Percentiles rank a stretch among this genome's conserved stretches.
phyloP scores from a whole-genome alignment of 2,888 invertebrate species.

The Trissolcus brochymenae region DNA sequence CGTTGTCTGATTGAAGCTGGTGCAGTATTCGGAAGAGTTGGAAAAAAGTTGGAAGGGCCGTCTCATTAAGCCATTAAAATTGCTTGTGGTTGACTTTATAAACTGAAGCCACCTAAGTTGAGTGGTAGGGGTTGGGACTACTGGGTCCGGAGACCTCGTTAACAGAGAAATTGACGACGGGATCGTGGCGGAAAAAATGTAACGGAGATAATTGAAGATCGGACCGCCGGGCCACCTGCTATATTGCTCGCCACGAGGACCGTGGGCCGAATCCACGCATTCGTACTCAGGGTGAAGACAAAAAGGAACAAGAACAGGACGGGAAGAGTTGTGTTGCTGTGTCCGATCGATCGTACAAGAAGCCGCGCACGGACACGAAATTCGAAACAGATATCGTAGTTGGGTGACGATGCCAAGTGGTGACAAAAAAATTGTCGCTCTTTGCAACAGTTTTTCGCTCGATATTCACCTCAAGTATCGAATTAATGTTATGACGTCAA shows the following conservation, averaged over 20 bases:
- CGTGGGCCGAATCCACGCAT: slow-evolving; percentile 58
- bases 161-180: slow-evolving; percentile 50
- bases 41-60: slow-evolving; percentile 49
- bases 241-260: slow-evolving; percentile 17
- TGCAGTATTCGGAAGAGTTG: slow-evolving; percentile 42
- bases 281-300: slow-evolving; percentile 32
- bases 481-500: slow-evolving; percentile 20
- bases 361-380: slow-evolving; percentile 55
- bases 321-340: slow-evolving; percentile 29
- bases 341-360: slow-evolving; percentile 57
- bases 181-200: slow-evolving; percentile 47
- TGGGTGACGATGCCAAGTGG: slow-evolving; percentile 52
- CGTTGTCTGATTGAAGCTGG: slow-evolving; percentile 16
- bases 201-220: slow-evolving; percentile 56
- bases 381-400: slow-evolving; percentile 52
- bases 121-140: slow-evolving; percentile 43
- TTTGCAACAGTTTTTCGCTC: slow-evolving; percentile 44
- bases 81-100: slow-evolving; percentile 50
- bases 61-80: slow-evolving; percentile 55
- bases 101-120: slow-evolving; percentile 42
- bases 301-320: slow-evolving; percentile 24
- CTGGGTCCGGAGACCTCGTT: slow-evolving; percentile 50
- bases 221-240: slow-evolving; percentile 52
- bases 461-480: slow-evolving; percentile 27
- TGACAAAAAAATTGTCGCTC: slow-evolving; percentile 40